phyloP scores from a whole-genome alignment of 2,113 vertebrate species.

The Diglossa brunneiventris region DNA sequence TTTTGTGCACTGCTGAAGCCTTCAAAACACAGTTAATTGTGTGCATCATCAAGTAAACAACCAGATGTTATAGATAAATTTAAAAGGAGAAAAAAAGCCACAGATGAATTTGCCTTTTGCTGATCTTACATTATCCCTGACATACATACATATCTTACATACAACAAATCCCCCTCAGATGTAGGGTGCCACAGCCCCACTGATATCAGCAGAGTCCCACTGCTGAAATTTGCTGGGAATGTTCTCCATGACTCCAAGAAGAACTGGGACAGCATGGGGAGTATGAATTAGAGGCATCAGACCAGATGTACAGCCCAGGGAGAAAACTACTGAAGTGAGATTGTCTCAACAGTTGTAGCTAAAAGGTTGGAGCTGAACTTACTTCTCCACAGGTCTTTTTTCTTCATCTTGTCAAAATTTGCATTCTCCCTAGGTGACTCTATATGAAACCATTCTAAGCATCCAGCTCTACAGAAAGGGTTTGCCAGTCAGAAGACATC shows the following conservation, averaged over 20 bases:
- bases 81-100: background rate
- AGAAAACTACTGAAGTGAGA: background rate
- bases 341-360: background rate
- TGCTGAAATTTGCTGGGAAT: background rate
- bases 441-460: background rate
- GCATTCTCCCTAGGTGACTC: background rate
- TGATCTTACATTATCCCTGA: background rate
- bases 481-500: background rate
- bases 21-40: background rate
- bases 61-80: background rate
- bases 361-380: background rate
- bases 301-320: background rate
- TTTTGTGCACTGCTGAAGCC: background rate
- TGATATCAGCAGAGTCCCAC: background rate
- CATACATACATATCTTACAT: background rate
- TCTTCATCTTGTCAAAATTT: background rate
- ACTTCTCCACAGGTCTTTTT: background rate
- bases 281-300: background rate
- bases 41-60: background rate
- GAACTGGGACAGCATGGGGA: background rate
- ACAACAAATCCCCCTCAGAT: background rate
- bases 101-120: background rate
- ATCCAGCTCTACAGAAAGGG: background rate
- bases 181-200: fast-evolving
- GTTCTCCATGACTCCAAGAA: background rate